These are phyloP conservation scores for Antrozous pallidus DNA, from an alignment of 2,797 vertebrate species.

Conservation along the genomic window DNA sequence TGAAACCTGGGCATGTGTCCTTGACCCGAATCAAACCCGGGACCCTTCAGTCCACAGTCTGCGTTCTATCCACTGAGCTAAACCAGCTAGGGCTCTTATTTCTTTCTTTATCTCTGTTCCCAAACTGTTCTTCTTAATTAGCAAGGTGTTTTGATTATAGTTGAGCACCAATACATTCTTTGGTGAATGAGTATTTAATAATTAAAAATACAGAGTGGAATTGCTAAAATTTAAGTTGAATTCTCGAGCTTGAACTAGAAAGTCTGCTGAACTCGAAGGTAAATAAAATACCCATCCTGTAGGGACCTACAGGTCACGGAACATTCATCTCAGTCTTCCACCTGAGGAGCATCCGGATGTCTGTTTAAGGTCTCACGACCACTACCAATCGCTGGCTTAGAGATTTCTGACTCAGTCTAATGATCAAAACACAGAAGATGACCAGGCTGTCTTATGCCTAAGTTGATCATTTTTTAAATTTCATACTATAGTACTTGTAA, in stretches of 20 bases:
- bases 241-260: constrained; percentile 28
- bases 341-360: background rate
- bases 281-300: background rate
- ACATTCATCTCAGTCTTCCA: background rate
- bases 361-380: background rate
- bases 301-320: background rate
- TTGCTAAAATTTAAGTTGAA: background rate
- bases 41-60: too few species aligned
- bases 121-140: too few species aligned
- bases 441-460: background rate
- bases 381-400: background rate
- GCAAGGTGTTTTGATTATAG: too few species aligned
- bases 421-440: background rate
- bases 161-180: too few species aligned
- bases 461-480: background rate
- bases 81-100: too few species aligned
- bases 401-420: background rate
- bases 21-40: too few species aligned
- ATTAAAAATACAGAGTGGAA: background rate
- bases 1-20: too few species aligned
- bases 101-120: too few species aligned
- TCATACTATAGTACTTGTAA: background rate
- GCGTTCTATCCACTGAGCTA: too few species aligned
- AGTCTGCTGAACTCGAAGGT: background rate
- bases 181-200: too few species aligned